Base-by-base conservation (phyloP, 2,113 vertebrate genomes). In the Catagonus wagneri region DNA sequence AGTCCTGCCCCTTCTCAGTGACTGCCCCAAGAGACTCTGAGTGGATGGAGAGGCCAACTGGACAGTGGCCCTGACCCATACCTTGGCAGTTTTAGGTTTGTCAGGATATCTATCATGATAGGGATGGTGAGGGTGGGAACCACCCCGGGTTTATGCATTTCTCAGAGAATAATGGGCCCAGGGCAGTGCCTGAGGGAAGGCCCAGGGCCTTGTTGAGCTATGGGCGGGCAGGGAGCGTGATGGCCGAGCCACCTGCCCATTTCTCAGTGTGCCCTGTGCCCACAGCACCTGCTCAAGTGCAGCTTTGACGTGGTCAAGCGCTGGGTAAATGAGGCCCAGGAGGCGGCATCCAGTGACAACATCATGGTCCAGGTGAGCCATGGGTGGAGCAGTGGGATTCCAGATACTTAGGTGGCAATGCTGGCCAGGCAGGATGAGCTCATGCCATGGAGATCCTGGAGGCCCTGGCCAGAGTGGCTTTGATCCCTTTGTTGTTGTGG, bases 261-360 rank as follows among this genome's bases (percentile, higher is more conserved):
- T 2, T 2, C 39, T 76, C 84, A 88, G 39, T 3, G 7, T 29
- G 16, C 58, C 81, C 90, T 34, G 6, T 97, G 36, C 36, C 76
- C 34, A 0, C 96, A 99, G 99, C 99, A 99, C 96, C 98, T 99
- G 94, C 97, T 99, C 93, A 99, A 98, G 97, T 98, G 98, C 89
- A 99, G 98, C 96, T 99, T 98, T 0, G 99, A 99, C 3, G 98
- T 99, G 92, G 98, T 99, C 16, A 99, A 99, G 95, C 99, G 99
- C 68, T 99, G 99, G 99, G 99, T 99, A 95, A 99, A 99, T 0
- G 99, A 99, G 95, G 99, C 99, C 88, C 99, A 99, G 93, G 99
- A 99, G 90, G 99, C 99, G 1, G 99, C 98, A 17, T 99, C 99
- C 89, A 99, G 99, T 60, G 99, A 99, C 92, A 99, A 99, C 52